A percentile compares a stretch with the other conserved stretches of the same genome.
Conservation (phyloP, 2,797 vertebrate genomes). For the Pseudochirops corinnae region DNA sequence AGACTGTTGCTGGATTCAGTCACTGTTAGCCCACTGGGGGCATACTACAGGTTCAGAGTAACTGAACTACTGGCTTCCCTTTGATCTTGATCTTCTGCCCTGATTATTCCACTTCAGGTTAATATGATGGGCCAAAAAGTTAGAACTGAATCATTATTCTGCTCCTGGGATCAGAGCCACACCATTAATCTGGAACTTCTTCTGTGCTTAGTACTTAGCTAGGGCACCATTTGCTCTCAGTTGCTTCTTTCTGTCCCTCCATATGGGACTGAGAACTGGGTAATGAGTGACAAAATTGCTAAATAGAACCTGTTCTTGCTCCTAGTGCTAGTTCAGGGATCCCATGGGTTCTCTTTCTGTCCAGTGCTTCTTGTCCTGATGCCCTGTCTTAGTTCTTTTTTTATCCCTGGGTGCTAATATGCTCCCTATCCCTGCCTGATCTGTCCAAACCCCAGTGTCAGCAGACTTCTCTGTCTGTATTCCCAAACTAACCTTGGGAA, state of each 20-base stretch:
- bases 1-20: too few relatives aligned
- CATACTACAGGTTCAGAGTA: too few relatives aligned
- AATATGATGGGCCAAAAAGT: too few relatives aligned
- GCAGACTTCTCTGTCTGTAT: neutral
- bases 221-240: neutral
- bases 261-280: neutral
- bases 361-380: neutral
- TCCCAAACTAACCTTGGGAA: neutral
- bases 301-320: neutral
- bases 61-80: neutral
- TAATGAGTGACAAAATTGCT: neutral
- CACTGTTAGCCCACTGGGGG: too few relatives aligned
- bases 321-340: neutral
- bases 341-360: neutral
- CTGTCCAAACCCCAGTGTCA: neutral
- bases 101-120: too few relatives aligned
- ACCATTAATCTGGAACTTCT: neutral
- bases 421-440: neutral
- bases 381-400: neutral
- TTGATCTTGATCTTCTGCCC: neutral
- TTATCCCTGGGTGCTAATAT: neutral
- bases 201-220: neutral
- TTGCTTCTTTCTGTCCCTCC: neutral
- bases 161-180: neutral
- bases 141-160: too few relatives aligned